These are phyloP conservation scores for Mormyrus iriodes DNA, from an alignment of 2,113 vertebrate genomes.

Conservation along the genomic window DNA sequence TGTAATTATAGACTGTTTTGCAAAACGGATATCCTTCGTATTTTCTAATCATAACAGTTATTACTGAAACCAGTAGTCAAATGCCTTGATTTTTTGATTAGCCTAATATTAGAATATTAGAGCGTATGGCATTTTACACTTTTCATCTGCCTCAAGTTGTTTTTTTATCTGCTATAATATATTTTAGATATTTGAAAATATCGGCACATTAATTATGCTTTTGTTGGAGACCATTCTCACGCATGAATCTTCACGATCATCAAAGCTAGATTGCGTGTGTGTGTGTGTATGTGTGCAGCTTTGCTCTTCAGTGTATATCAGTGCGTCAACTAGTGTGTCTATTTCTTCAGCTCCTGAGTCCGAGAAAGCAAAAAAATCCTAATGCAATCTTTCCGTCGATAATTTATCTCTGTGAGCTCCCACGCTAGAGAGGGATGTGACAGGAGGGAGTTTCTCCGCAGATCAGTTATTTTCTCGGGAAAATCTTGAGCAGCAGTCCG, in stretches of 20 bases:
- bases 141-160: background rate
- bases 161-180: background rate
- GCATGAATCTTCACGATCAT: conserved; percentile 2
- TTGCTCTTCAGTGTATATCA: background rate
- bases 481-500: background rate
- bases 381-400: background rate
- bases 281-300: conserved; percentile 1
- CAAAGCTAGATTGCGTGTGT: background rate
- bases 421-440: background rate
- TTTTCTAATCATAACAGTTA: conserved; percentile 26
- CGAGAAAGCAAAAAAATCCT: background rate
- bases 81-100: background rate
- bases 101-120: background rate
- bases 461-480: conserved; percentile 15
- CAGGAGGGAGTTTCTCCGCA: background rate
- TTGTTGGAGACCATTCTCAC: background rate
- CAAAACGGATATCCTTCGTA: conserved; percentile 12
- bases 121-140: background rate
- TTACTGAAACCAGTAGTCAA: conserved; percentile 21
- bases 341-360: background rate
- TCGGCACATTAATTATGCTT: background rate
- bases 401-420: background rate
- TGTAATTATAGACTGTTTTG: conserved; percentile 29
- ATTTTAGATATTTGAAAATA: background rate
- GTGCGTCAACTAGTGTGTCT: conserved; percentile 1